These are phyloP conservation scores for Thamnaconus septentrionalis DNA, from an alignment of 2,113 vertebrate species.

Conservation along the genomic window DNA sequence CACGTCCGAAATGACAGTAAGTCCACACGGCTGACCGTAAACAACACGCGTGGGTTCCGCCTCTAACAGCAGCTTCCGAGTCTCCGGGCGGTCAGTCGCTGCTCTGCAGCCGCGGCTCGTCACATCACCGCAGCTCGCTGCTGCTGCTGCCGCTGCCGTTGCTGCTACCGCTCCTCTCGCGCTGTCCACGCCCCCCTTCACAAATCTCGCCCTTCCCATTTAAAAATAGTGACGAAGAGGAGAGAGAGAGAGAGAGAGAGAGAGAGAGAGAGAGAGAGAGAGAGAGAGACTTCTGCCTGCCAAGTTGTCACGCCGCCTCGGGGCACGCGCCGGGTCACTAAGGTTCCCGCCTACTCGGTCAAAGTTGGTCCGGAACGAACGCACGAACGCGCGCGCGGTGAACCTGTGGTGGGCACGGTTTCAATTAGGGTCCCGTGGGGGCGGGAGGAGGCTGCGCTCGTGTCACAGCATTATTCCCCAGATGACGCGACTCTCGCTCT, in stretches of 20 bases:
- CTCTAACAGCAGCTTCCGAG: constrained; percentile 33
- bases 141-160: constrained; percentile 36
- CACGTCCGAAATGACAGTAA: constrained; percentile 18
- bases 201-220: constrained; percentile 49
- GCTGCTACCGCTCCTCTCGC: constrained; percentile 47
- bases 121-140: constrained; percentile 55
- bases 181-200: constrained; percentile 64
- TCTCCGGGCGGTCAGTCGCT: constrained; percentile 52
- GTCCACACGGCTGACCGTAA: too few relatives aligned
- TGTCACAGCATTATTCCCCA: too few relatives aligned
- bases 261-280: too few relatives aligned
- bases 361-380: constrained; percentile 41
- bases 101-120: constrained; percentile 38
- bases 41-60: not conserved
- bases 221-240: constrained; percentile 60
- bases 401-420: too few relatives aligned
- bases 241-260: too few relatives aligned
- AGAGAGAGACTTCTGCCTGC: not conserved
- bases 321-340: constrained; percentile 19
- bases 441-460: too few relatives aligned
- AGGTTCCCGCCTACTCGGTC: constrained; percentile 20
- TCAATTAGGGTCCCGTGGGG: too few relatives aligned
- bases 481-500: too few relatives aligned
- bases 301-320: constrained; percentile 57
- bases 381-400: not conserved